Evolutionary conservation across 1,140 invertebrate species (phyloP).

Genomic region (Brachionus paranguensis): DNA sequence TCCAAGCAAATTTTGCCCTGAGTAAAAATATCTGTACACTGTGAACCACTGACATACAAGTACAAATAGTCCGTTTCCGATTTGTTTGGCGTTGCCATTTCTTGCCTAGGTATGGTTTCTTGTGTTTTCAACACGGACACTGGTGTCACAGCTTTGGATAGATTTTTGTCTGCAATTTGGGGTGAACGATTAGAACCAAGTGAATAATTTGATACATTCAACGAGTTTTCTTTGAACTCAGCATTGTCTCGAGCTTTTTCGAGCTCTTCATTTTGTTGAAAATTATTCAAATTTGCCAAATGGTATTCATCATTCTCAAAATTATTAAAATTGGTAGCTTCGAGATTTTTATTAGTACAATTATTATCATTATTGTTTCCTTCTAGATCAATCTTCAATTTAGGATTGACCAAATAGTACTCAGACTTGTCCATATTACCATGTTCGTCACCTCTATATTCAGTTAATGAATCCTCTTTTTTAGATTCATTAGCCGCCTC

Average conservation of each 20-base stretch:
- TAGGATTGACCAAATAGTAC: not conserved
- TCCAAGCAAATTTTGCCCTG: slow-evolving; percentile 24
- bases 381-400: not conserved
- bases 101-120: not conserved
- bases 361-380: slow-evolving; percentile 10
- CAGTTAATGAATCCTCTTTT: not conserved
- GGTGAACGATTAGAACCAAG: not conserved
- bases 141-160: not conserved
- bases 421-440: not conserved
- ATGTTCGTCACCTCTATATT: not conserved
- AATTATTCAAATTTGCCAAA: slow-evolving; percentile 18
- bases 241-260: not conserved
- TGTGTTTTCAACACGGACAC: not conserved
- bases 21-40: slow-evolving; percentile 16
- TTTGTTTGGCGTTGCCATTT: not conserved
- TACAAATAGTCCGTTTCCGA: slow-evolving; percentile 11
- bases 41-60: not conserved
- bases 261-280: not conserved
- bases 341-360: not conserved
- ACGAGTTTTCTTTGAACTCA: not conserved
- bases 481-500: not conserved
- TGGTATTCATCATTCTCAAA: slow-evolving; percentile 26
- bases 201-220: not conserved
- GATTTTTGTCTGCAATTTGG: not conserved
- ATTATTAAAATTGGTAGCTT: not conserved